Conservation (phyloP, 2,113 vertebrate species). For the Cromileptes altivelis region DNA sequence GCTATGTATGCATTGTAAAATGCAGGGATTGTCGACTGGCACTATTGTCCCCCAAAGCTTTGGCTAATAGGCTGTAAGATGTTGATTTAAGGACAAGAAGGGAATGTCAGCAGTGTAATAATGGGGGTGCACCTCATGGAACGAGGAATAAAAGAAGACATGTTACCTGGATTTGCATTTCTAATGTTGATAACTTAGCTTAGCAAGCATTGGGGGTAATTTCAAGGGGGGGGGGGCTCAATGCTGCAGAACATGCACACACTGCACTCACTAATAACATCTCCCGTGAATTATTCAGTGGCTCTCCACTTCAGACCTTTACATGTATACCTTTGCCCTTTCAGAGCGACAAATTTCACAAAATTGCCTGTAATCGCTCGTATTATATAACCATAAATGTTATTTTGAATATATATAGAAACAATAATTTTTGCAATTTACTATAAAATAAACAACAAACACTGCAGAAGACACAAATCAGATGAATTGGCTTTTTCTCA, state of each 20-base stretch:
- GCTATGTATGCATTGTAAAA: constrained; percentile 47
- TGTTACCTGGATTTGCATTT: constrained; percentile 80
- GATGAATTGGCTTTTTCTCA: too few relatives aligned
- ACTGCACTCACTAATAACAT: constrained; percentile 29
- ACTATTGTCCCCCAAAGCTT: constrained; percentile 72
- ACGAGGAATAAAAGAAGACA: constrained; percentile 66
- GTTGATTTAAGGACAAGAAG: constrained; percentile 75
- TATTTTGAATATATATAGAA: background rate
- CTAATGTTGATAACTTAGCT: constrained; percentile 66
- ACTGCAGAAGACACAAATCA: background rate
- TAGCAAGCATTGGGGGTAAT: constrained; percentile 33
- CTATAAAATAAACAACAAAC: background rate
- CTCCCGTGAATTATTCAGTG: constrained; percentile 31
- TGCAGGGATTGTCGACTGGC: constrained; percentile 47
- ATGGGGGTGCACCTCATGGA: constrained; percentile 53
- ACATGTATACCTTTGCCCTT: background rate
- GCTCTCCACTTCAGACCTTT: constrained; percentile 14
- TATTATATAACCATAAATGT: background rate
- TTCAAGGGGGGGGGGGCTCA: background rate
- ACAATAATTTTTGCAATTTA: background rate
- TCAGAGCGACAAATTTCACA: constrained; percentile 3
- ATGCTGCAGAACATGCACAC: constrained; percentile 34
- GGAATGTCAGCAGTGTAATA: constrained; percentile 67
- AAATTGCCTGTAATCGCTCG: background rate
- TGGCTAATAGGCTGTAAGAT: constrained; percentile 77